Conservation (phyloP, 2,797 vertebrate genomes). For the Echeneis naucrates region DNA sequence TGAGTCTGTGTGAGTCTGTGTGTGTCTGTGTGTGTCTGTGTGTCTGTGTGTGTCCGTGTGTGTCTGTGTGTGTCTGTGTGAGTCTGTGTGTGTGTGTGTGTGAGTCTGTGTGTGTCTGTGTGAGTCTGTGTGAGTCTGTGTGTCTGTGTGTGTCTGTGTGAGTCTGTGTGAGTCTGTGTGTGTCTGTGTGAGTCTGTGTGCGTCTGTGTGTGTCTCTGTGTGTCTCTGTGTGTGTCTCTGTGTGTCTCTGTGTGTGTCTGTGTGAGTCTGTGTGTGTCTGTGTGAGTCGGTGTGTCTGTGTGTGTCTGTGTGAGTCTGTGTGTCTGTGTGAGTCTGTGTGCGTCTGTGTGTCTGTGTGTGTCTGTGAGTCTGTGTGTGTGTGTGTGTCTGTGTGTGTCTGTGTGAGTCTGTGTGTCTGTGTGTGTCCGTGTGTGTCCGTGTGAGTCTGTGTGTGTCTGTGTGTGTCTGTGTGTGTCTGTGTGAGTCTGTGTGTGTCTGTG, state of each 20-base stretch:
- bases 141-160: slow-evolving; percentile 13
- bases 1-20: slow-evolving; percentile 22
- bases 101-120: slow-evolving; percentile 15
- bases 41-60: slow-evolving; percentile 47
- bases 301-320: slow-evolving; percentile 27
- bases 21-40: slow-evolving; percentile 17
- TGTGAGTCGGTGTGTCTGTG: slow-evolving; percentile 15
- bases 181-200: too few species aligned
- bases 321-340: slow-evolving; percentile 13
- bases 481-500: slow-evolving; percentile 6
- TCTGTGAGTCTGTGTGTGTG: too few species aligned
- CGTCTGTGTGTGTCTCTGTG: slow-evolving; percentile 15
- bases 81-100: slow-evolving; percentile 51
- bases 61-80: slow-evolving; percentile 12
- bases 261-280: slow-evolving; percentile 26
- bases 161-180: too few species aligned
- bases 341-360: too few species aligned
- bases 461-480: slow-evolving; percentile 35
- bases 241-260: slow-evolving; percentile 15
- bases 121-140: slow-evolving; percentile 27
- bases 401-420: slow-evolving; percentile 48
- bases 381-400: slow-evolving; percentile 12
- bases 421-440: too few species aligned
- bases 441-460: slow-evolving; percentile 14
- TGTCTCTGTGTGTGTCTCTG: slow-evolving; percentile 42